Evolutionary conservation across 1,140 invertebrate genomes (phyloP).

Genomic region (Meloidogyne chitwoodi): DNA sequence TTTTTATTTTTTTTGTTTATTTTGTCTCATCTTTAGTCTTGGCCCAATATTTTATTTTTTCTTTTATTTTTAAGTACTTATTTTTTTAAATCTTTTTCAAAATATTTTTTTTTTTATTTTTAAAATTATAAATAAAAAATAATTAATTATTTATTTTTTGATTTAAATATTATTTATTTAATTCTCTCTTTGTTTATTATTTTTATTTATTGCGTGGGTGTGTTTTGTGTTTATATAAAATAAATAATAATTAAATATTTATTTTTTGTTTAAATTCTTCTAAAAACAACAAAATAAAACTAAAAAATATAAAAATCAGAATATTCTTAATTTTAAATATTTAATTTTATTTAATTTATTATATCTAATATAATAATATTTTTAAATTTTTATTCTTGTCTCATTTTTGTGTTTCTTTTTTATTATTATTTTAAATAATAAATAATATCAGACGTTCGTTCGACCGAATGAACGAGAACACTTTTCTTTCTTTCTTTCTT

Average conservation of each 20-base stretch:
- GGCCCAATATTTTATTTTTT: neutral
- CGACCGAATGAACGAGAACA: neutral
- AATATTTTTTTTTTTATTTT: neutral
- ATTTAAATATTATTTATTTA: no score
- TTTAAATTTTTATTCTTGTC: neutral
- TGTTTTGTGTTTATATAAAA: no score
- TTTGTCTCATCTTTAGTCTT: neutral
- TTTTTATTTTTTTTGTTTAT: neutral
- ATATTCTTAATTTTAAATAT: no score
- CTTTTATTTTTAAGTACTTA: neutral
- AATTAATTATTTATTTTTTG: neutral
- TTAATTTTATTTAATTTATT: no score
- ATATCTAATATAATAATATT: no score
- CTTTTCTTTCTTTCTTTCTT: neutral
- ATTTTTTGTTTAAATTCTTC: no score
- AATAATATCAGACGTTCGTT: no score
- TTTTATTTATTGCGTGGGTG: neutral
- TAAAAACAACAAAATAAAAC: no score
- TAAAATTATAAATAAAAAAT: neutral
- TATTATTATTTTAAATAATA: no score
- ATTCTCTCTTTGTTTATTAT: neutral
- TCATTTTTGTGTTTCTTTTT: neutral
- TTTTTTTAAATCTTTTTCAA: neutral
- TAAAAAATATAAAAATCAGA: no score
- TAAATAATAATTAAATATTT: no score